Evolutionary conservation across 2,888 invertebrate species (phyloP).

Genomic region (Sipha maydis): DNA sequence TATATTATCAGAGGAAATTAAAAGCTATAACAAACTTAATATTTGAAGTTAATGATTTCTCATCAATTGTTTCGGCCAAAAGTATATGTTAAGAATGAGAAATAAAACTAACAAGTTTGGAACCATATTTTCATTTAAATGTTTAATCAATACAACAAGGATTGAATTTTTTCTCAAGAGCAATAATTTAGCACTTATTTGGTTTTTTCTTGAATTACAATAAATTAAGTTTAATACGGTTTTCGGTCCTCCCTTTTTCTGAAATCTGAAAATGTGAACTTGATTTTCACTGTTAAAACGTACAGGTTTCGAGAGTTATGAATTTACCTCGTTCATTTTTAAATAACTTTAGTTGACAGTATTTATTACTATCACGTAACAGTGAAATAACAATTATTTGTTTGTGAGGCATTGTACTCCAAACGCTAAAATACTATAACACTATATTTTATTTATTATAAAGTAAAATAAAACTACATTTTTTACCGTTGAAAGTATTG

Average conservation of each 20-base stretch:
- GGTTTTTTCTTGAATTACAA: slow-evolving; percentile 6
- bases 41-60: not conserved
- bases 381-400: not conserved
- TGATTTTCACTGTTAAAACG: not conserved
- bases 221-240: not conserved
- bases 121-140: slow-evolving; percentile 15
- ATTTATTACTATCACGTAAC: not conserved
- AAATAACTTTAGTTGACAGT: not conserved
- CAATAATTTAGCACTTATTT: not conserved
- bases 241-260: not conserved
- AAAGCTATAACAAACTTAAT: not conserved
- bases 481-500: not conserved
- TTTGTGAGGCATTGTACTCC: not conserved
- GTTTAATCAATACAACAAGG: slow-evolving; percentile 13
- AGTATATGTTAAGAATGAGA: not conserved
- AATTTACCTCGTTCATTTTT: not conserved
- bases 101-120: slow-evolving; percentile 2
- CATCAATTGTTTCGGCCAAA: not conserved
- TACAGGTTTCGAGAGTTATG: not conserved
- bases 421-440: not conserved
- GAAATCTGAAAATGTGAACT: not conserved
- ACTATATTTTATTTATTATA: not conserved
- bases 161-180: not conserved
- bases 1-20: not conserved
- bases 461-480: not conserved